Evolutionary conservation across 2,797 vertebrate genomes (phyloP).

Genomic region (Gymnoscopelus microlampas): DNA sequence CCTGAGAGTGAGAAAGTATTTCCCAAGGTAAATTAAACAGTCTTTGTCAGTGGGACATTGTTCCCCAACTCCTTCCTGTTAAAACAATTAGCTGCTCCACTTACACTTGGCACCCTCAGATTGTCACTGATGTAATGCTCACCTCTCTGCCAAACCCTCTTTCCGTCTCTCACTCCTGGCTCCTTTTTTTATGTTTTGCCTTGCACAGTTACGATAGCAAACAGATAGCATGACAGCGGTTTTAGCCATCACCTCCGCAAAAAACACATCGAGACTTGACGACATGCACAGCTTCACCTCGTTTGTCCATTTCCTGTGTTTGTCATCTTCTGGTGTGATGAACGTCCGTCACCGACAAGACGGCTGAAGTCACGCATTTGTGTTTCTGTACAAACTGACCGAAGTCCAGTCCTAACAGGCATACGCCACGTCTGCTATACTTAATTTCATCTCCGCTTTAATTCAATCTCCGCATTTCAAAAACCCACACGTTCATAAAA

Average conservation of each 20-base stretch:
- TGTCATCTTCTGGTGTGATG: conserved; percentile 46
- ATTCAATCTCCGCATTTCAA: background rate
- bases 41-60: conserved; percentile 52
- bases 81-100: conserved; percentile 72
- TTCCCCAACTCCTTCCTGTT: conserved; percentile 67
- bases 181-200: conserved; percentile 44
- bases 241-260: conserved; percentile 58
- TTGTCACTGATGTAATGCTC: conserved; percentile 68
- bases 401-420: conserved; percentile 25
- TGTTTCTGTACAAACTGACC: conserved; percentile 37
- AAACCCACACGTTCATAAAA: background rate
- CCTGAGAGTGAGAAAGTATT: conserved; percentile 10
- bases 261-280: conserved; percentile 11
- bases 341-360: conserved; percentile 34
- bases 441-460: conserved; percentile 33
- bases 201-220: conserved; percentile 57
- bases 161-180: conserved; percentile 18
- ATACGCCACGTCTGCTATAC: conserved; percentile 2
- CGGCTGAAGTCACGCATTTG: conserved; percentile 14
- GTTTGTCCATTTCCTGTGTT: conserved; percentile 61
- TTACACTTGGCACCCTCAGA: conserved; percentile 53
- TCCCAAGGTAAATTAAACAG: conserved; percentile 44
- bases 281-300: conserved; percentile 49
- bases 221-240: conserved; percentile 60
- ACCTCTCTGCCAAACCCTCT: conserved; percentile 52